These are phyloP conservation scores for Lepidurus packardi DNA, from an alignment of 1,140 invertebrate species.

Conservation along the genomic window DNA sequence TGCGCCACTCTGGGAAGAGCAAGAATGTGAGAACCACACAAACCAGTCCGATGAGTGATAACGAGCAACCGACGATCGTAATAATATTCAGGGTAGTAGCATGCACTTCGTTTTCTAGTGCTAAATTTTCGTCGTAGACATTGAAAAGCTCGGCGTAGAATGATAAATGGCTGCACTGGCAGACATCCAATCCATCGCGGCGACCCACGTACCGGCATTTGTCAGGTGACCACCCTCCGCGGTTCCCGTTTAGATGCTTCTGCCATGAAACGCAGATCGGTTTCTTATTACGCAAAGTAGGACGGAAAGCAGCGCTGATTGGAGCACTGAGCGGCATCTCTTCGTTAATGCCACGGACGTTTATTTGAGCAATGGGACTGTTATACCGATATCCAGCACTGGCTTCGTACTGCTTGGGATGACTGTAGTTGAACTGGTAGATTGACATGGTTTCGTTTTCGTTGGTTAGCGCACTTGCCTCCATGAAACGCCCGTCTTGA, in stretches of 20 bases:
- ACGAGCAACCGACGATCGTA: slow-evolving; percentile 38
- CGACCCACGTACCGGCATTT: slow-evolving; percentile 36
- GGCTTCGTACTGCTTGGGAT: background rate
- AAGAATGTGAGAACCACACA: slow-evolving; percentile 39
- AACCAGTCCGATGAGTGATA: slow-evolving; percentile 39
- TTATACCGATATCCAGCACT: background rate
- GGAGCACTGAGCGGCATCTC: background rate
- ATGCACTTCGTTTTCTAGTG: slow-evolving; percentile 31
- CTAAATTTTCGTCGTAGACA: slow-evolving; percentile 34
- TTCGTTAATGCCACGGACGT: background rate
- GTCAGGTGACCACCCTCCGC: slow-evolving; percentile 38
- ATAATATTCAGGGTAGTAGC: slow-evolving; percentile 36
- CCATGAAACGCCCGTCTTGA: background rate
- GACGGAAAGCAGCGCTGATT: slow-evolving; percentile 23
- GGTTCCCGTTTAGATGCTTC: slow-evolving; percentile 33
- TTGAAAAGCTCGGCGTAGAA: slow-evolving; percentile 38
- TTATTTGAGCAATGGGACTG: background rate
- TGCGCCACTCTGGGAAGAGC: slow-evolving; percentile 40
- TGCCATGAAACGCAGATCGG: slow-evolving; percentile 39
- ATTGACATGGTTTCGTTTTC: background rate
- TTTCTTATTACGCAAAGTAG: slow-evolving; percentile 23
- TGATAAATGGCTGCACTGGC: slow-evolving; percentile 40
- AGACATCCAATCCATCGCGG: slow-evolving; percentile 33
- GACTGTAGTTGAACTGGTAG: background rate
- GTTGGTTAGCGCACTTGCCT: background rate